Evolutionary conservation across 1,140 invertebrate species (phyloP), one percentile per base, ranked within the genome.

Genomic region (Galleria mellonella): DNA sequence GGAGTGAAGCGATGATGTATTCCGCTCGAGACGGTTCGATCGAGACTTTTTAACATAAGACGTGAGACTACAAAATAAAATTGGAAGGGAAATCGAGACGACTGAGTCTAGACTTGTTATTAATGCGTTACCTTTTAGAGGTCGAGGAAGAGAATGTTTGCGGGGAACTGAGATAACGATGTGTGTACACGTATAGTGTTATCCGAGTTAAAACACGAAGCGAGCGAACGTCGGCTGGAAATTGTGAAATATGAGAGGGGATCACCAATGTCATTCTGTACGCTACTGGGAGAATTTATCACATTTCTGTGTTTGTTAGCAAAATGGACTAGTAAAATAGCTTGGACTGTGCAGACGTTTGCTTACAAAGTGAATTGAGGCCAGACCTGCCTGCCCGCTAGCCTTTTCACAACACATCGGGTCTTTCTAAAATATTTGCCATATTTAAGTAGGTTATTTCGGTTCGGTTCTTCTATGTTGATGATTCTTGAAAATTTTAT

Each of bases 161-260:
- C 36, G 35, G 41, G 32, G 36, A 35, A 35, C n/a, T 30, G 47
- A 60, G 53, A 60, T 65, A 53, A 58, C 54, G 31, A 47, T 44
- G 49, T 51, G 49, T 47, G 51, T 64, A 64, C 50, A 55, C 46
- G 56, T 23, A 23, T 23, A 23, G 17, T 36, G 43, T 46, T 63
- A 54, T 64, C 46, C 46, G 33, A 56, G 50, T 52, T 60, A 61
- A 59, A 64, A 62, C 54, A 56, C 32, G 17, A 23, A 6, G 17
- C 17, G 17, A 23, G 17, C 17, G 17, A 23, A 23, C 17, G 17
- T 23, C 51, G 48, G 49, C 49, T 56, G 44, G 56, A 58, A 59
- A 66, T 72, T 61, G 56, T 67, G 60, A 71, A 69, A 64, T 71
- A 75, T 66, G 56, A 61, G 46, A 30, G 32, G 38, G 60, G 62